Evolutionary conservation across 1,140 invertebrate species (phyloP).

Genomic region (Polyergus mexicanus): DNA sequence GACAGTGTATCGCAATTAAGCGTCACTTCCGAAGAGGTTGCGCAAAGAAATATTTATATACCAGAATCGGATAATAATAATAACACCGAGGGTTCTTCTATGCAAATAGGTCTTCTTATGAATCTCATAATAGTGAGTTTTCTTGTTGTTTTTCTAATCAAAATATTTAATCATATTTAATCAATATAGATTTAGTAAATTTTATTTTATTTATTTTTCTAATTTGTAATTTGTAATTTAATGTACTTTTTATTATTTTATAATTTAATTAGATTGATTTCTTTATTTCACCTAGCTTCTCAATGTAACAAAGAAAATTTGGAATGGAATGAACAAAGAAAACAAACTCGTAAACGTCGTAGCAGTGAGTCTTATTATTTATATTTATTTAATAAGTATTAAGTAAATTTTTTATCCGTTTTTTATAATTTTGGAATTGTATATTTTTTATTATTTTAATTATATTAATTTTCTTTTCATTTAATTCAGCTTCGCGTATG

Average conservation of each 20-base stretch:
- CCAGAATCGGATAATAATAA: not conserved
- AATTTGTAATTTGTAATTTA: not conserved
- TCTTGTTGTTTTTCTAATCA: not conserved
- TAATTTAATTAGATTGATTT: not conserved
- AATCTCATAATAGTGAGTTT: not conserved
- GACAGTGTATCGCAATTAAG: conserved; percentile 9
- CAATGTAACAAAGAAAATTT: not conserved
- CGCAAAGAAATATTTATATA: not conserved
- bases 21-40: not conserved
- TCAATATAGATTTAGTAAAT: not conserved
- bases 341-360: not conserved
- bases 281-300: not conserved
- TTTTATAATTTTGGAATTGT: not conserved
- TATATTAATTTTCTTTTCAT: not conserved
- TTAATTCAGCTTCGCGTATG: not conserved
- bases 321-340: not conserved
- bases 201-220: not conserved
- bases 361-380: not conserved
- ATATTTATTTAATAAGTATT: not conserved
- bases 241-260: not conserved
- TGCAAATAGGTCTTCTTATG: not conserved
- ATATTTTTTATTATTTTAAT: not conserved
- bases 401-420: not conserved
- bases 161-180: not conserved
- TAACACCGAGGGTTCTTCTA: not conserved